These are phyloP conservation scores for Anguilla rostrata DNA, from an alignment of 2,113 vertebrate genomes.

Conservation along the genomic window DNA sequence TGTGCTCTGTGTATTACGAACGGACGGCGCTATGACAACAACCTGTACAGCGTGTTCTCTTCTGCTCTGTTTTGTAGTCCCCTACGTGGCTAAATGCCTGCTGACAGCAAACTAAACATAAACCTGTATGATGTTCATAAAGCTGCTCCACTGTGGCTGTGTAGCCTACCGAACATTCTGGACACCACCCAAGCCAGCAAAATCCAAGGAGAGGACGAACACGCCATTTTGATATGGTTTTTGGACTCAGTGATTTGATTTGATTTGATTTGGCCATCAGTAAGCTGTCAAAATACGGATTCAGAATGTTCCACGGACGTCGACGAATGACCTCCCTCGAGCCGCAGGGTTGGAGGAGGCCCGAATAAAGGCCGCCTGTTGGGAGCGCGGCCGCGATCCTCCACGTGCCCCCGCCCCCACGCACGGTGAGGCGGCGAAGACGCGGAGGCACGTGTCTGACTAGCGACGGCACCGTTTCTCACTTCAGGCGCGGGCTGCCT, in stretches of 20 bases:
- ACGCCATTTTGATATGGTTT: not conserved
- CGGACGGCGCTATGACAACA: not conserved
- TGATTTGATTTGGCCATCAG: not conserved
- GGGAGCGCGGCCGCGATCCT: too few species aligned
- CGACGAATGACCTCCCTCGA: not conserved
- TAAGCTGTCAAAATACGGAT: not conserved
- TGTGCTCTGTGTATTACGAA: not conserved
- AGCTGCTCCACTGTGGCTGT: not conserved
- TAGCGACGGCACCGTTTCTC: not conserved
- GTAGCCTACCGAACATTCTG: too few species aligned
- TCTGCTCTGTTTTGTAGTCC: not conserved
- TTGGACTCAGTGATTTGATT: not conserved
- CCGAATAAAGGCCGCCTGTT: too few species aligned
- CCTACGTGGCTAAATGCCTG: not conserved
- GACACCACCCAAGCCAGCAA: not conserved
- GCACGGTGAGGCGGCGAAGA: not conserved
- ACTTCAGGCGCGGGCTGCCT: not conserved
- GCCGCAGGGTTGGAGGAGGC: too few species aligned
- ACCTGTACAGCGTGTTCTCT: not conserved
- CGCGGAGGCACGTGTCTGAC: not conserved
- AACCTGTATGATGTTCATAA: not conserved
- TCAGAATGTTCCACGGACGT: not conserved
- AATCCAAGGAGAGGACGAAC: not conserved
- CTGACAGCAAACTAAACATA: not conserved
- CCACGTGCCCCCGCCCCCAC: not conserved